Base-by-base conservation (phyloP, 1,140 invertebrate genomes). In the Brachionus asplanchnoidis region DNA sequence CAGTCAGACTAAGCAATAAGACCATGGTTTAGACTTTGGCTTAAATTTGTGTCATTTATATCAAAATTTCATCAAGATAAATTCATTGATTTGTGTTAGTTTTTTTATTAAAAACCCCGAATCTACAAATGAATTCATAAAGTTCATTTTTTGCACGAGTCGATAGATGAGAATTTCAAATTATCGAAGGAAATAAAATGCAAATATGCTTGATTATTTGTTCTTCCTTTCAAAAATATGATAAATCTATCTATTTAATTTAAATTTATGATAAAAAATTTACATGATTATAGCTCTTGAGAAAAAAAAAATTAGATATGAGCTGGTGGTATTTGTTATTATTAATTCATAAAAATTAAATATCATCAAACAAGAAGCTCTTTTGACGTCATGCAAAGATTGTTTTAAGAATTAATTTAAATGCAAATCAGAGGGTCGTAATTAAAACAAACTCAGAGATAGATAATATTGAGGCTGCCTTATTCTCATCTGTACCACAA, bases 341-440 rank as follows among this genome's bases (percentile, higher is more conserved):
- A 60, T 60, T 60, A 60, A 60, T 60, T 60, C 17, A 60, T 60
- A 60, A 60, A 60, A 60, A 6, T 60, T 60, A 60, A 60, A 20
- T 36, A 32, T 17, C 23, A 40, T 40, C 32, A 42, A 73, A 73
- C 2, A 40, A 73, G 17, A 73, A 42, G 42, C 36, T 73, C 36
- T 73, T 8, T 42, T 20, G 14, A 40, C 36, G 28, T 40, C 68
- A 42, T 73, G 32, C 17, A 3, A 42, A 73, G 32, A 73, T 73
- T 73, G 40, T 73, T 73, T 73, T 73, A 40, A 68, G 66, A 68
- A 68, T 68, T 68, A 73, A 73, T 73, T 73, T 73, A 73, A 73
- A 73, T 73, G 68, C 68, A 73, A 73, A 73, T 73, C 32, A 73
- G 68, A 73, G 17, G 9, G 32, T 5, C 17, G 7, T 73, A 40